phyloP scores from a whole-genome alignment of 2,113 vertebrate species.

The Pluvialis apricaria region DNA sequence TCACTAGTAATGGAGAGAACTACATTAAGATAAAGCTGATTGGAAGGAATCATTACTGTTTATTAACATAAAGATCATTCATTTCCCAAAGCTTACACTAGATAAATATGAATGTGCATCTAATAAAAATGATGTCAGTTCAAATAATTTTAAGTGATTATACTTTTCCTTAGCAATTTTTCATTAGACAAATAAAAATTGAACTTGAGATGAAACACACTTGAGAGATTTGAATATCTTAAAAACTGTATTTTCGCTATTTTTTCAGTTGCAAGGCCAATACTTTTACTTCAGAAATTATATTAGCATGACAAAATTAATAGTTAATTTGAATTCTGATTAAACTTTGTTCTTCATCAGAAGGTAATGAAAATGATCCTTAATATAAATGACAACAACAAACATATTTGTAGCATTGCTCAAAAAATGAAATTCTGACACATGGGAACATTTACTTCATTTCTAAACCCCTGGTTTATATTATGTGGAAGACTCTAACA shows the following conservation, averaged over 20 bases:
- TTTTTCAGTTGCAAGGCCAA: background rate
- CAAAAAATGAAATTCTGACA: background rate
- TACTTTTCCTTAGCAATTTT: background rate
- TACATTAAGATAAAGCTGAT: constrained; percentile 34
- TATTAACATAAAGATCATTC: constrained; percentile 49
- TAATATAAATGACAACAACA: background rate
- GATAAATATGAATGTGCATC: background rate
- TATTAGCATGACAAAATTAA: background rate
- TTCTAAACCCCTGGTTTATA: background rate
- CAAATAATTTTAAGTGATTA: background rate
- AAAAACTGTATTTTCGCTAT: background rate
- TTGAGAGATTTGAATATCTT: background rate
- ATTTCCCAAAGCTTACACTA: background rate
- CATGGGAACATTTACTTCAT: background rate
- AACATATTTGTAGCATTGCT: background rate
- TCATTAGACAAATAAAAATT: background rate
- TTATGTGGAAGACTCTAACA: background rate
- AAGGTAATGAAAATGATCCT: background rate
- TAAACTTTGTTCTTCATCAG: background rate
- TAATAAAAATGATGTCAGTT: background rate
- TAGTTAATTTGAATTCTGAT: background rate
- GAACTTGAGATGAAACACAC: background rate
- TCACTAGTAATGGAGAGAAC: constrained; percentile 7
- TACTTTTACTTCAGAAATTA: background rate
- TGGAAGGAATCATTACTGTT: constrained; percentile 22